Percentiles rank a stretch among this genome's conserved stretches.
These are phyloP conservation scores for Triplophysa rosa DNA, from an alignment of 2,113 vertebrate genomes.

Conservation along the genomic window DNA sequence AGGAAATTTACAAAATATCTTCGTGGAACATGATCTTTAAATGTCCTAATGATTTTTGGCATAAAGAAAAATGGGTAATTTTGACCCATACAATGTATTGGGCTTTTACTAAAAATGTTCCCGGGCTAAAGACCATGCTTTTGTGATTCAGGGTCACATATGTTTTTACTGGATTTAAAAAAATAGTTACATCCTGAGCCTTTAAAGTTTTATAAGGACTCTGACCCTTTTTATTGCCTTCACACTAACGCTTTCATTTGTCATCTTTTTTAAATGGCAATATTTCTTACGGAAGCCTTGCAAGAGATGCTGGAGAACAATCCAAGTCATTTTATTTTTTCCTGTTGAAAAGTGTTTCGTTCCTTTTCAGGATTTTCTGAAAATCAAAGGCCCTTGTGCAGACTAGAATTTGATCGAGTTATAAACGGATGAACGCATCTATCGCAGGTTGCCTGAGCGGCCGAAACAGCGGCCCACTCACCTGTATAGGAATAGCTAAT, in stretches of 20 bases:
- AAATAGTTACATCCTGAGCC: too few species aligned
- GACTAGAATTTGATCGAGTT: conserved; percentile 50
- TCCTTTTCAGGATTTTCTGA: conserved; percentile 45
- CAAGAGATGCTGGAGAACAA: not conserved
- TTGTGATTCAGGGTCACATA: too few species aligned
- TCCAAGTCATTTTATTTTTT: not conserved
- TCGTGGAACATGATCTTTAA: too few species aligned
- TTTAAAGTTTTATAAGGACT: not conserved
- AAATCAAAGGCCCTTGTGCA: conserved; percentile 18
- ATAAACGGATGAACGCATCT: conserved; percentile 57
- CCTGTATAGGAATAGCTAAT: conserved; percentile 74
- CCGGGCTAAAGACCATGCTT: too few species aligned
- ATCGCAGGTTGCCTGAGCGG: conserved; percentile 51
- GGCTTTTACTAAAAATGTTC: too few species aligned
- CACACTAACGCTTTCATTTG: not conserved
- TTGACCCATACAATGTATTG: too few species aligned
- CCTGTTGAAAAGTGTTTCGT: not conserved
- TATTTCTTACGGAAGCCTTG: not conserved
- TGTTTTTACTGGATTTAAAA: too few species aligned
- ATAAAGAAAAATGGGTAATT: too few species aligned
- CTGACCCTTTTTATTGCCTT: not conserved
- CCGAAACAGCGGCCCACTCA: conserved; percentile 65
- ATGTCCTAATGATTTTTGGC: too few species aligned
- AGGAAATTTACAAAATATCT: too few species aligned
- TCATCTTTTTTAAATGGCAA: not conserved